These are phyloP conservation scores for Hirundichthys speculiger DNA, from an alignment of 2,113 vertebrate genomes.

Conservation along the genomic window DNA sequence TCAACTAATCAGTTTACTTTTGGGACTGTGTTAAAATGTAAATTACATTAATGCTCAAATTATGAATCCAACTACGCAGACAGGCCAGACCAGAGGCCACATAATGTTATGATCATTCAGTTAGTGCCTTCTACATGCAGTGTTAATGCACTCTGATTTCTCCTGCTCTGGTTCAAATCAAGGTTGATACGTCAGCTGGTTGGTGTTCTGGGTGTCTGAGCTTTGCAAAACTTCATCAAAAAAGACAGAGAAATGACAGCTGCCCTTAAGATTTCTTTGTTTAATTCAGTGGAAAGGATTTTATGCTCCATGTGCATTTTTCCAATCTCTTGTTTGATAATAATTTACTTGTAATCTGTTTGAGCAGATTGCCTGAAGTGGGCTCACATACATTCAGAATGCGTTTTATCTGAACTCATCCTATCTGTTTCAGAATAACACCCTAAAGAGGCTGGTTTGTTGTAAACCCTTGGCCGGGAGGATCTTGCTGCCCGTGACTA, in stretches of 20 bases:
- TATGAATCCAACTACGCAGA: constrained; percentile 78
- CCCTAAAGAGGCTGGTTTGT: constrained; percentile 68
- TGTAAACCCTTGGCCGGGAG: constrained; percentile 70
- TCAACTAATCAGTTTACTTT: constrained; percentile 84
- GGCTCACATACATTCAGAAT: constrained; percentile 65
- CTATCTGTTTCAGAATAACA: constrained; percentile 66
- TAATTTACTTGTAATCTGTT: constrained; percentile 74
- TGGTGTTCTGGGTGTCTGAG: constrained; percentile 68
- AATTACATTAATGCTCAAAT: constrained; percentile 84
- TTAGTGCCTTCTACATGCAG: constrained; percentile 80
- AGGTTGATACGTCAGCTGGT: constrained; percentile 66
- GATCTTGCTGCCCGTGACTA: constrained; percentile 74
- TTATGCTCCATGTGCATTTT: constrained; percentile 63
- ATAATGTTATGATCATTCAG: constrained; percentile 81
- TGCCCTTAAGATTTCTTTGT: constrained; percentile 71
- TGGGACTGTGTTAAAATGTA: constrained; percentile 83
- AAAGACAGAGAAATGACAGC: constrained; percentile 64
- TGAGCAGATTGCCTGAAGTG: constrained; percentile 63
- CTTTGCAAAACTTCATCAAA: constrained; percentile 69
- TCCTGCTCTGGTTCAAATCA: constrained; percentile 79
- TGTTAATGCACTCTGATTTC: constrained; percentile 80
- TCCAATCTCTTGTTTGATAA: constrained; percentile 57
- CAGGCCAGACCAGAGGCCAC: constrained; percentile 73
- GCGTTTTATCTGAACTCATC: constrained; percentile 43
- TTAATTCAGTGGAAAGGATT: constrained; percentile 69